Conservation (phyloP, 2,113 vertebrate genomes). For the Lathamus discolor region DNA sequence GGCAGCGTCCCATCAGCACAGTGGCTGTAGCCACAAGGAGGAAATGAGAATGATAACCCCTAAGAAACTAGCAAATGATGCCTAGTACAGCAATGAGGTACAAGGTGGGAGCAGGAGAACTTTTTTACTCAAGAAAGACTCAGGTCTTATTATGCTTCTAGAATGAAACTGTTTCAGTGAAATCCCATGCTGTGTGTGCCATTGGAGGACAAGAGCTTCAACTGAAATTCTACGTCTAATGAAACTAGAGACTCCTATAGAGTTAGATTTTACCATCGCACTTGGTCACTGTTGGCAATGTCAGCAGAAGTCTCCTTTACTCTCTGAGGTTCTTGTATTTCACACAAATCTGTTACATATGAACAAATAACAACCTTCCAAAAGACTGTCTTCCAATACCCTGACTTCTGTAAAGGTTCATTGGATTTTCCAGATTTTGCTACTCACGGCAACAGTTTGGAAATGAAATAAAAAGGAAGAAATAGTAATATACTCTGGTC, state of each 20-base stretch:
- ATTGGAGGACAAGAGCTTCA: background rate
- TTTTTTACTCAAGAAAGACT: background rate
- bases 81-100: background rate
- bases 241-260: background rate
- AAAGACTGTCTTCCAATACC: background rate
- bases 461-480: background rate
- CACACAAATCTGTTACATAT: background rate
- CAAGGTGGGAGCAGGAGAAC: background rate
- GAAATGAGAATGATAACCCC: accelerated
- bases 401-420: background rate
- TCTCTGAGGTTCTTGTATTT: background rate
- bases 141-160: background rate
- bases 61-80: background rate
- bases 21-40: accelerated
- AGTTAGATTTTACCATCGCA: background rate
- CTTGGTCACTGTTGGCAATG: background rate
- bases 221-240: background rate
- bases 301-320: background rate
- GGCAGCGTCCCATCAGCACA: background rate
- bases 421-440: background rate
- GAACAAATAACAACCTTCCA: background rate
- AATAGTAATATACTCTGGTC: background rate
- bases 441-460: background rate
- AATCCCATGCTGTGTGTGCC: background rate
- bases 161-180: background rate